Base-by-base conservation (phyloP, 2,888 invertebrate species). In the Micoletzkya japonica region DNA sequence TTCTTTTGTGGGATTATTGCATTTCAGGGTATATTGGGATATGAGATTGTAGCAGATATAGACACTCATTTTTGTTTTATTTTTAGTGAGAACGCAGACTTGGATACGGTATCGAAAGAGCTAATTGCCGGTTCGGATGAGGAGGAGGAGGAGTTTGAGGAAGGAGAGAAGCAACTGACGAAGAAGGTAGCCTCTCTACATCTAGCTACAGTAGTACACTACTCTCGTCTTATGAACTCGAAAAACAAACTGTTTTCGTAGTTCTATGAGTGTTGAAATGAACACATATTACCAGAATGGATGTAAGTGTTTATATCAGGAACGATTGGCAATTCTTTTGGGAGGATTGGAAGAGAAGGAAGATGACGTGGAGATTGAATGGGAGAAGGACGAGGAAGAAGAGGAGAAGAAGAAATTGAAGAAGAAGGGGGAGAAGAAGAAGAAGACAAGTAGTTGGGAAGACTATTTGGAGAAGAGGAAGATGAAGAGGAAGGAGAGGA, bases 81-180 rank as follows among this genome's bases (percentile, higher is more conserved):
- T 6, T 59, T 59, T 1, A 63, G 63, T 26, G 50, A 32, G 30
- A 34, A 63, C 10, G 50, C 50, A 26, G 50, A 63, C 26, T 24
- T 63, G 32, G 63, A 63, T 52, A 70, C 58, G 2, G 71, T 74
- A 59, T 72, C 69, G 52, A 70, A 68, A 52, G 77, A 74, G 57
- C 70, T 82, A 58, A 79, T 83, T 61, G 82, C 77, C 7, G 78
- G 74, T 49, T 82, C 82, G 2, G 77, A 77, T 56, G 70, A 67
- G 2, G 76, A 76, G 44, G 76, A 76, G 3, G 80, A 80, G 30
- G 70, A 75, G 1, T 39, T 7, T 17, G 39, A 44, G n/a, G n/a
- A n/a, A n/a, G n/a, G n/a, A n/a, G n/a, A n/a, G n/a, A n/a, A n/a
- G n/a, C n/a, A n/a, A 39, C 28, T 60, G 4, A 39, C 60, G 4